Percentiles rank a stretch among this genome's conserved stretches.
Conservation (phyloP, 2,797 vertebrate genomes). For the Danio aesculapii region DNA sequence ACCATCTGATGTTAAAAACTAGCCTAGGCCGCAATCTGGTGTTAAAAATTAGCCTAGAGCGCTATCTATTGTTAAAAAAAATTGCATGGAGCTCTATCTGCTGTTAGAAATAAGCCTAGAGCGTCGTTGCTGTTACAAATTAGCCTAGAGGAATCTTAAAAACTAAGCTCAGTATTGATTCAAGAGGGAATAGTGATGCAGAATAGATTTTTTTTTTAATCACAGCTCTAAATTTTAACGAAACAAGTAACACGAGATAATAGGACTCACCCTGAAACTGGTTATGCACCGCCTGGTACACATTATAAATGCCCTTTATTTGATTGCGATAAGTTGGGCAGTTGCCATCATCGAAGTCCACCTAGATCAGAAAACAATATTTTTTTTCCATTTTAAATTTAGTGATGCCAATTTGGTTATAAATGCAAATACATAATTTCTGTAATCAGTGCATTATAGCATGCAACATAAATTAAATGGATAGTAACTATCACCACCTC, state of each 20-base stretch:
- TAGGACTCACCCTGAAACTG: conserved; percentile 72
- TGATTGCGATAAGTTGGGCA: conserved; percentile 83
- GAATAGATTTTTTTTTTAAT: not conserved
- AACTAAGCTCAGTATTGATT: no score
- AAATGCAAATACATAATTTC: not conserved
- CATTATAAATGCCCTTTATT: conserved; percentile 82
- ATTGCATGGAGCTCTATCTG: no score
- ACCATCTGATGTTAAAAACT: no score
- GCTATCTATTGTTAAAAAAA: no score
- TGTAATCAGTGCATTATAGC: not conserved
- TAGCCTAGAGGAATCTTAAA: no score
- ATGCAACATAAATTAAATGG: not conserved
- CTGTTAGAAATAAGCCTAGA: no score
- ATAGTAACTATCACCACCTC: no score
- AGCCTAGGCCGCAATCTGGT: no score
- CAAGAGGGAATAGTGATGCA: no score
- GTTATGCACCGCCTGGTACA: conserved; percentile 74
- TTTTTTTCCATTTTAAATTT: not conserved
- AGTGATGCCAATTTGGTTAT: not conserved
- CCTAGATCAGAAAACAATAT: conserved; percentile 63
- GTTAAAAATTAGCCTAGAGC: no score
- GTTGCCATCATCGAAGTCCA: conserved; percentile 87
- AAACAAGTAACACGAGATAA: not conserved
- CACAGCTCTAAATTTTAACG: not conserved
- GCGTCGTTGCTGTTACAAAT: no score